These are phyloP conservation scores for Bos javanicus DNA, from an alignment of 2,113 vertebrate species.

Conservation along the genomic window DNA sequence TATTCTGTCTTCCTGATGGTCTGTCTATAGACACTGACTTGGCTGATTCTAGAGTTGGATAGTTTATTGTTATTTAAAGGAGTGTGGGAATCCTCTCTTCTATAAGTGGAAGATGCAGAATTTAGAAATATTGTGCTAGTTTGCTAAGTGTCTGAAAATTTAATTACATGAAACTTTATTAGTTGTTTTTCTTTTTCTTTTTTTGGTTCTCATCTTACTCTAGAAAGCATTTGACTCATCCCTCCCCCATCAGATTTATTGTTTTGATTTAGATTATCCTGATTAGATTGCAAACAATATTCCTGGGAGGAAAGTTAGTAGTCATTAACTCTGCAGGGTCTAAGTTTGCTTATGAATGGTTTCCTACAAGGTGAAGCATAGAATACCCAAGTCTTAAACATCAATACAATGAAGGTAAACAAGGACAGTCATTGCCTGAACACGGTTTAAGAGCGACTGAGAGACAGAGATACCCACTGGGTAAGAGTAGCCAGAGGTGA, in stretches of 20 bases:
- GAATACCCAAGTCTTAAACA: not conserved
- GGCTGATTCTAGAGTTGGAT: not conserved
- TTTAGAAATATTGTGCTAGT: not conserved
- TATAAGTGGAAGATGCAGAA: not conserved
- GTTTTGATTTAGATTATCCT: not conserved
- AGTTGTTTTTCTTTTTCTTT: not conserved
- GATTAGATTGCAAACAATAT: not conserved
- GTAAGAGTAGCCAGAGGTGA: not conserved
- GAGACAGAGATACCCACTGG: not conserved
- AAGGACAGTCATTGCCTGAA: not conserved
- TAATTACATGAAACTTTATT: not conserved
- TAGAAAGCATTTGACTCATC: not conserved
- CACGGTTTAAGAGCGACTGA: not conserved
- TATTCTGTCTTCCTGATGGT: not conserved
- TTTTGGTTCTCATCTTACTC: not conserved
- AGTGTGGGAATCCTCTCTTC: not conserved
- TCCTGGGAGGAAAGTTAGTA: not conserved
- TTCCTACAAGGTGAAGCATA: not conserved
- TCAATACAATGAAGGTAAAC: not conserved
- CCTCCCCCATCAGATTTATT: not conserved
- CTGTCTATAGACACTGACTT: not conserved
- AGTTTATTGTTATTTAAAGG: not conserved
- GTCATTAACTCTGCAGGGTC: not conserved
- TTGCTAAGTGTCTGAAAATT: conserved; percentile 1
- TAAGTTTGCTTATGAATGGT: not conserved